Base-by-base conservation (phyloP, 2,113 vertebrate species). In the Labeo rohita region DNA sequence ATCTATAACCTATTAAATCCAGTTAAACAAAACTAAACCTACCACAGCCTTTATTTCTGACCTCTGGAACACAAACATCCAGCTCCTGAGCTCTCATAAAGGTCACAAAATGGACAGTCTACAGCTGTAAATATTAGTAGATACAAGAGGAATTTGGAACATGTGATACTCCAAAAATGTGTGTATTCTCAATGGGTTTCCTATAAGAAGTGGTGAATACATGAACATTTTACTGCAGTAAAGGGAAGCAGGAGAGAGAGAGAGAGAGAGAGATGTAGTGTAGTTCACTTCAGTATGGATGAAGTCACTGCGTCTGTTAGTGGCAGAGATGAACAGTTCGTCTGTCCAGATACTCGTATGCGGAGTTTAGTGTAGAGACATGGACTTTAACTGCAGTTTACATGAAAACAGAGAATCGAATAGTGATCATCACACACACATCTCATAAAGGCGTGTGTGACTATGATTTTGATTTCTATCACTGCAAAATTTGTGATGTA, bases 211-310 rank as follows among this genome's bases (percentile, higher is more conserved):
- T 59, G 75, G 70, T 34, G 54, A 66, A 45, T 61, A 28, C 78
- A 63, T 82, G 78, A 77, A 84, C 28, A 87, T 76, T 36, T 83
- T 82, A 76, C 70, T 87, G 85, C 88, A 83, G 84, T 78, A 28
- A 68, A n/a, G 54, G 49, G 66, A 73, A 80, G 59, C 39, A 49
- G 13, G 10, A 77, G 34, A 61, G 45, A 28, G 28, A 28, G 28
- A 28, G 54, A 84, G 59, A 63, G 59, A n/a, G 61, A 63, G n/a
- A 63, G n/a, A 23, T 56, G 23, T 4, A 13, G 0, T 34, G 11
- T 13, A 66, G 12, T 15, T 34, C 28, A 28, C 28, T 28, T 28
- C 23, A 66, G 21, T n/a, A 23, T n/a, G 18, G n/a, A 8, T 9
- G 23, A 34, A 66, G 63, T 66, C 63, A 34, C 63, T 66, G 23